phyloP scores from a whole-genome alignment of 37 sponge, comb jelly and placozoan species.

The Axinella damicornis region DNA sequence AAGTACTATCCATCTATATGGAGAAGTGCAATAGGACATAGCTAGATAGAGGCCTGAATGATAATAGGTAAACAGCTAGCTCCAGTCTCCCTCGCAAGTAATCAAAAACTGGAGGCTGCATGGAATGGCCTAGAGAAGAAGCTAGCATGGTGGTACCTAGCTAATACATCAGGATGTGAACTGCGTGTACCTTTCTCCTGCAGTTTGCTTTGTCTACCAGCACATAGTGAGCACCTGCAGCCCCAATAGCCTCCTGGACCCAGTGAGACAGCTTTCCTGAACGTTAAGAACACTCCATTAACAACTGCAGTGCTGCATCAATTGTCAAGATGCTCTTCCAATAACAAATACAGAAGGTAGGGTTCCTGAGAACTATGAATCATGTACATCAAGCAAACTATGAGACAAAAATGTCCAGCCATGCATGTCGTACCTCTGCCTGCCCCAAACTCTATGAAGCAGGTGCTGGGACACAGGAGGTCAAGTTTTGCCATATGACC shows the following conservation, averaged over 20 bases:
- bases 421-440: slow-evolving; percentile 69
- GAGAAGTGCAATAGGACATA: slow-evolving; percentile 5
- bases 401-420: no score
- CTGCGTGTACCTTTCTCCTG: slow-evolving; percentile 66
- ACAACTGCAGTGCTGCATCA: no score
- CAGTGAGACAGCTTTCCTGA: slow-evolving; percentile 64
- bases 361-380: no score
- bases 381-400: no score
- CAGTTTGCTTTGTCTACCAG: slow-evolving; percentile 77
- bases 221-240: slow-evolving; percentile 38
- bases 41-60: background rate
- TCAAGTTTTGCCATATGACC: slow-evolving; percentile 63
- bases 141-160: no score
- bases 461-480: slow-evolving; percentile 33
- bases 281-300: no score
- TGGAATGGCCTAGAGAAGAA: no score
- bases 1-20: slow-evolving; percentile 18
- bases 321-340: no score
- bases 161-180: no score
- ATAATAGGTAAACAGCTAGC: background rate
- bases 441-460: slow-evolving; percentile 93
- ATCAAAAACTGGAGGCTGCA: no score
- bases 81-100: no score
- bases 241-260: slow-evolving; percentile 28
- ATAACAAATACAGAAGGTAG: no score